Conservation (phyloP, 2,113 vertebrate species). For the Nannobrachium achirus region DNA sequence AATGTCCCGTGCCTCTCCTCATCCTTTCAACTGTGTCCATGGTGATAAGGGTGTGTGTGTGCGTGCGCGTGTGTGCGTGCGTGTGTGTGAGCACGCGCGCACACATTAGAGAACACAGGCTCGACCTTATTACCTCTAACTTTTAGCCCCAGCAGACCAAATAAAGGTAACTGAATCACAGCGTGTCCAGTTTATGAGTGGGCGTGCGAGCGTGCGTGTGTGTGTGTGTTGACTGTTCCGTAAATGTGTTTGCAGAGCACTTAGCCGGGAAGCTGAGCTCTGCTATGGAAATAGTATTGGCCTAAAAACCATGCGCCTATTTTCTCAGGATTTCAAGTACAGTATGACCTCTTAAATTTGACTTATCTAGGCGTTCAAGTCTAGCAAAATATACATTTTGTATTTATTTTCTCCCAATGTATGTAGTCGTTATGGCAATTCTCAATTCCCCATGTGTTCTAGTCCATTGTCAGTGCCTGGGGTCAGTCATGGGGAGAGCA, state of each 20-base stretch:
- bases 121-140: slow-evolving; percentile 46
- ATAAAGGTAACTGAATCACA: slow-evolving; percentile 55
- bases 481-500: too few relatives aligned
- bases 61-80: slow-evolving; percentile 13
- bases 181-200: slow-evolving; percentile 37
- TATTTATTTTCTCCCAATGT: too few relatives aligned
- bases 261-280: slow-evolving; percentile 20
- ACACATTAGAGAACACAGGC: slow-evolving; percentile 3
- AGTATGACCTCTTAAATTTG: too few relatives aligned
- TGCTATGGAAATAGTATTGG: background rate
- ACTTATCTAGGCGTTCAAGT: too few relatives aligned
- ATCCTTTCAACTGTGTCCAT: slow-evolving; percentile 55
- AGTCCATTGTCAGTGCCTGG: too few relatives aligned
- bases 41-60: slow-evolving; percentile 58
- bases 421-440: too few relatives aligned
- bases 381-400: too few relatives aligned
- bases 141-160: slow-evolving; percentile 42
- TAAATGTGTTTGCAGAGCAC: slow-evolving; percentile 65
- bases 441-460: too few relatives aligned
- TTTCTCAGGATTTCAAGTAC: too few relatives aligned
- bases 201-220: slow-evolving; percentile 12
- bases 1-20: slow-evolving; percentile 50
- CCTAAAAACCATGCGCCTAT: background rate
- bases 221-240: slow-evolving; percentile 39
- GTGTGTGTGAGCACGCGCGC: slow-evolving; percentile 6